Evolutionary conservation across 1,140 invertebrate species (phyloP).

Genomic region (Microplitis mediator): DNA sequence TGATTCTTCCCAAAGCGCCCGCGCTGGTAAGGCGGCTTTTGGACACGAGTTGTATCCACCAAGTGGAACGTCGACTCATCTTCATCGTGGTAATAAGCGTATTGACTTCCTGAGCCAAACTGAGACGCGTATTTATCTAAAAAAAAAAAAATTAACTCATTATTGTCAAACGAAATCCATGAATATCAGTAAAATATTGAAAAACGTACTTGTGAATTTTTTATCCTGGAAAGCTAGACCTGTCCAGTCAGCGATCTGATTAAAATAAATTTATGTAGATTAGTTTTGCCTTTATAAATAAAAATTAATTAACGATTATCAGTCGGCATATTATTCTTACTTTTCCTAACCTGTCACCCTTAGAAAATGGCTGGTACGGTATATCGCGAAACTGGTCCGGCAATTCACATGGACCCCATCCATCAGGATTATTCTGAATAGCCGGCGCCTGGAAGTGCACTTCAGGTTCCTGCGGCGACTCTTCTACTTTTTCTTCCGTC

Average conservation of each 20-base stretch:
- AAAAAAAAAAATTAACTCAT: not conserved
- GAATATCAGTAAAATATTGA: not conserved
- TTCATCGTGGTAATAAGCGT: constrained; percentile 97
- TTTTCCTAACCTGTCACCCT: constrained; percentile 95
- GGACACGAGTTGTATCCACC: constrained; percentile 91
- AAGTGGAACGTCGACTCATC: constrained; percentile 98
- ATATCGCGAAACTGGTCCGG: constrained; percentile 96
- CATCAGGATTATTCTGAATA: constrained; percentile 87
- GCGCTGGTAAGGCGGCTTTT: constrained; percentile 89
- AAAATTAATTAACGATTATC: not conserved
- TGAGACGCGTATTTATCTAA: constrained; percentile 94
- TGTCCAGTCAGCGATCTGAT: constrained; percentile 95
- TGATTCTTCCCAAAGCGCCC: constrained; percentile 81
- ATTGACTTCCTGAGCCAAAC: constrained; percentile 92
- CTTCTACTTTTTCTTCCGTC: constrained; percentile 3
- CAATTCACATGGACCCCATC: constrained; percentile 95
- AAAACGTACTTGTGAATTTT: constrained; percentile 85
- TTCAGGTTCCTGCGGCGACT: constrained; percentile 35
- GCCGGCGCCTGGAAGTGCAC: constrained; percentile 70
- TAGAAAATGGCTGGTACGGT: constrained; percentile 98
- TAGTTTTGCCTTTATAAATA: not conserved
- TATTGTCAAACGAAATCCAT: no score
- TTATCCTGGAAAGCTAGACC: constrained; percentile 93
- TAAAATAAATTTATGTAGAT: constrained; percentile 27
- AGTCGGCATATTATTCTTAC: constrained; percentile 50